Evolutionary conservation across 2,888 invertebrate genomes (phyloP), one percentile per base, ranked within the genome.

Genomic region (Dryocosmus kuriphilus): DNA sequence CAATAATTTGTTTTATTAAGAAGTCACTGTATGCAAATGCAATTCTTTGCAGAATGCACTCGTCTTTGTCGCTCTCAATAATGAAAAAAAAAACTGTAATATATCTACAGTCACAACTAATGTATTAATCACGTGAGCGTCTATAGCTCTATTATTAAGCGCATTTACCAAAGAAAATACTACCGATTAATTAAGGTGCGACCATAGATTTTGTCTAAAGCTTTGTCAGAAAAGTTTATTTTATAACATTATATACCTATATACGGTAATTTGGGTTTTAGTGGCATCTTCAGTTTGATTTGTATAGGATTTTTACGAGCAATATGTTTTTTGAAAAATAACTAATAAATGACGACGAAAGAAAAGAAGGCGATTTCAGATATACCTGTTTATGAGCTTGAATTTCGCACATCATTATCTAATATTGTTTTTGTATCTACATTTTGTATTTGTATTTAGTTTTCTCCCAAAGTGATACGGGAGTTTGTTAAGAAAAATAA

Each of bases 181-280:
- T 83, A 85, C 82, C 77, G 79, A 82, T 76, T 81, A 83, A 83
- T 84, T 82, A 81, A 99, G 99, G 99, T 95, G 93, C 80, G 65
- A 67, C 65, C 65, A 1, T 51, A 51, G 46, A 2, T n/a, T 51
- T 51, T 19, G 19, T n/a, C 7, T 51, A n/a, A 51, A 51, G 6
- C n/a, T 51, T 51, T n/a, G 7, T 2, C n/a, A 51, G n/a, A n/a
- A n/a, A 51, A 6, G 2, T 51, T 19, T 51, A 1, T 8, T 19
- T 51, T 51, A 35, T 9, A 14, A 38, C 38, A 14, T 38, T 14
- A 38, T 14, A 14, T 35, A 35, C n/a, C 8, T 35, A 35, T 9
- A 35, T 35, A 0, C 9, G 7, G 9, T 35, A 35, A 9, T 35
- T 35, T 4, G 2, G 7, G 35, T 9, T 9, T 35, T 35, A 35